Conservation (phyloP, 2,888 invertebrate genomes). For the Cerastis rubricosa region DNA sequence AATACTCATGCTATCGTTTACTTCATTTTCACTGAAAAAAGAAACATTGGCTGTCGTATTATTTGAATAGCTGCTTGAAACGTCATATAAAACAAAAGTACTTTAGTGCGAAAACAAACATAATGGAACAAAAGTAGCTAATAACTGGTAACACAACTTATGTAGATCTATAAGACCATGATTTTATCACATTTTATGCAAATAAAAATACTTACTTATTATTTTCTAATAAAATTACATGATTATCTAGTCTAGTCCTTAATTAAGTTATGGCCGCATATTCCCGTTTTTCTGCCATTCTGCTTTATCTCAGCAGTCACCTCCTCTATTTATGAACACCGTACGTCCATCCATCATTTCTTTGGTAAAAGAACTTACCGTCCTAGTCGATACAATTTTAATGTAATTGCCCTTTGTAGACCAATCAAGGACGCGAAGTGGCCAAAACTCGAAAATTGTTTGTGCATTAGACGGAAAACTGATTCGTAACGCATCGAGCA, state of each 20-base stretch:
- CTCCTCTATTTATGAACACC: neutral
- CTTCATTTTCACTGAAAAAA: neutral
- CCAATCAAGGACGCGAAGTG: conserved; percentile 19
- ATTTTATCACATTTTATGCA: too few species aligned
- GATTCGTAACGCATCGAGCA: conserved; percentile 45
- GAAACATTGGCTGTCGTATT: neutral
- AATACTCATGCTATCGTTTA: too few species aligned
- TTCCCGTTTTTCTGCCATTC: neutral
- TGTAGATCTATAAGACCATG: too few species aligned
- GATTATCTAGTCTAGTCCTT: too few species aligned
- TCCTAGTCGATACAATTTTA: neutral
- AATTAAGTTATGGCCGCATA: neutral
- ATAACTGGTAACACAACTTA: too few species aligned
- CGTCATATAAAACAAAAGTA: neutral
- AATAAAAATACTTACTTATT: too few species aligned
- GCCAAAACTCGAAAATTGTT: conserved; percentile 29
- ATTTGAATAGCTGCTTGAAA: conserved; percentile 1
- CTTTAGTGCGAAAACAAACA: neutral
- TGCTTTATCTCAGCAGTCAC: neutral
- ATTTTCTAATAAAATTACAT: too few species aligned
- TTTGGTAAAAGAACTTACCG: neutral
- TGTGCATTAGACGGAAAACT: conserved; percentile 41
- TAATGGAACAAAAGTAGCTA: neutral
- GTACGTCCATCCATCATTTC: neutral
- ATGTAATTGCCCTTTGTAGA: neutral